Evolutionary conservation across 2,113 vertebrate genomes (phyloP), one percentile per base, ranked within the genome.

Genomic region (Centrocercus urophasianus): DNA sequence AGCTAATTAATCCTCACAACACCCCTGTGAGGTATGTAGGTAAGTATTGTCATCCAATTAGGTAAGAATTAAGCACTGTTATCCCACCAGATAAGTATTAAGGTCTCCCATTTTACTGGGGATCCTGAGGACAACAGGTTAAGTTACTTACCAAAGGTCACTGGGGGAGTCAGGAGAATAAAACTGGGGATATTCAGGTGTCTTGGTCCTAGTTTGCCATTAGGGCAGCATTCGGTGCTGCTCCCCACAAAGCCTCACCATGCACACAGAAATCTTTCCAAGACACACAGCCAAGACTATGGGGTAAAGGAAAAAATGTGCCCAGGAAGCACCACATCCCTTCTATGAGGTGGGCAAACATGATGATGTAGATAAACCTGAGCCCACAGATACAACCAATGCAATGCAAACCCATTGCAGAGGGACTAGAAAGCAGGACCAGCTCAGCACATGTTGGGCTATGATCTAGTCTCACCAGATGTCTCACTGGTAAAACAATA

Each of bases 31-130:
- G 95, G 96, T 96, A 97, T 89, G 95, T 97, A 97, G 96, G 97
- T 96, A 97, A 97, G 96, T 95, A 97, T 96, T 97, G 95, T 96
- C 95, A 97, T 97, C 96, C 96, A 95, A 96, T 97, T 97, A 96
- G 96, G 94, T 97, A 48, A 95, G 96, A 60, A 96, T 95, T 97
- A 96, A 96, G 88, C 80, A 84, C 94, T 82, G 84, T 96, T 97
- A 97, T 97, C 94, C 94, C 91, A 96, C 77, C 90, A 95, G 95
- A 95, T 96, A 96, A 97, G 96, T 90, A 97, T 96, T 96, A 96
- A 96, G 93, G 96, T 93, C 95, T 95, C 93, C 94, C 95, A 96
- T 95, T 97, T 97, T 97, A 95, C 93, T 96, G 96, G 77, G 91
- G 84, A 94, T 95, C 91, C 79, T 95, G 90, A 97, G 96, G 96